A percentile compares a stretch with the other conserved stretches of the same genome.
phyloP scores from a whole-genome alignment of 2,888 invertebrate species.

The Eustalomyia histrio region DNA sequence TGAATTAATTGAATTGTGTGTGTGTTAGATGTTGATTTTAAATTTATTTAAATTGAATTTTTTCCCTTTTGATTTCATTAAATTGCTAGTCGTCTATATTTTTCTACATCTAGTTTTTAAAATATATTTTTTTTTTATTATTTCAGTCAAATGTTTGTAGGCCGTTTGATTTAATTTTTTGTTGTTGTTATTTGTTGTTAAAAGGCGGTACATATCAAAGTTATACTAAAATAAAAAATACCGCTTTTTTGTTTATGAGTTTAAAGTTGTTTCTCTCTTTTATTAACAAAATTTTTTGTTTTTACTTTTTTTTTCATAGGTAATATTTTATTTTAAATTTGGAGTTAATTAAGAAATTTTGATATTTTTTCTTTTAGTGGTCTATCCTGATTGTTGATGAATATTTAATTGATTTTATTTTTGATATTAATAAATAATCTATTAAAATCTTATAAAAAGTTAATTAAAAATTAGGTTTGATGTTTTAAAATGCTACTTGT shows the following conservation, averaged over 20 bases:
- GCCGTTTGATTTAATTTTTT: constrained; percentile 26
- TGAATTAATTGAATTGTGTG: constrained; percentile 59
- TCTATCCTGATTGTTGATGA: neutral
- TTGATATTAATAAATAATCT: neutral
- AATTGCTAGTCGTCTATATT: constrained; percentile 19
- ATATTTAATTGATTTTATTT: constrained; percentile 30
- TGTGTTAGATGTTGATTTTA: constrained; percentile 57
- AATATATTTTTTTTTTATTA: neutral
- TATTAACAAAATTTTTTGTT: neutral
- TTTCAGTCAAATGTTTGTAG: constrained; percentile 11
- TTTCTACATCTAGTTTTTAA: neutral
- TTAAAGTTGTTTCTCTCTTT: constrained; percentile 14
- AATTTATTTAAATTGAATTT: constrained; percentile 58
- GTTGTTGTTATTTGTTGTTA: constrained; percentile 14
- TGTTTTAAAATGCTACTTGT: constrained; percentile 57
- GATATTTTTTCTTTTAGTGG: neutral
- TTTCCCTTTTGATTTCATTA: constrained; percentile 23
- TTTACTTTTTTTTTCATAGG: neutral
- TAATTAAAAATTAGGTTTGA: constrained; percentile 40
- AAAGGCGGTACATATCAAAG: constrained; percentile 47
- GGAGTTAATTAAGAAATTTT: constrained; percentile 49
- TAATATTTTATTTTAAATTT: neutral
- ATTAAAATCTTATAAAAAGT: constrained; percentile 25
- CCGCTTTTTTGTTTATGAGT: constrained; percentile 20
- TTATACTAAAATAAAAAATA: constrained; percentile 22